Base-by-base conservation (phyloP, 2,888 invertebrate species). In the Dynastes grantii region DNA sequence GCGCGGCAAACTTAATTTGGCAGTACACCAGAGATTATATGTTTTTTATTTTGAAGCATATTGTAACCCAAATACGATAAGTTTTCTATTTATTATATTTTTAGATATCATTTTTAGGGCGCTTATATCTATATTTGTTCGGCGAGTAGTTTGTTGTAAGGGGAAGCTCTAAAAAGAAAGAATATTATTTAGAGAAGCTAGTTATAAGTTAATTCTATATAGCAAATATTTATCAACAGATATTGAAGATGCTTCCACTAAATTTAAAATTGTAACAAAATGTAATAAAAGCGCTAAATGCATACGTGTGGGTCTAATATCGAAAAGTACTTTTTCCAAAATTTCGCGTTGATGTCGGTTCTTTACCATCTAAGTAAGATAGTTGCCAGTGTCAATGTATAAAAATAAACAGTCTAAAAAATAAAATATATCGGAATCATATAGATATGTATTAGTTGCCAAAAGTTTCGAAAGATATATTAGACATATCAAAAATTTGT, bases 1-100 rank as follows among this genome's bases (percentile, higher is more conserved):
- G 79, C 79, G 79, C 67, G 75, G 75, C 63, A 70, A 71, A 61
- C 78, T 71, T 76, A 78, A 76, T 78, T 78, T 80, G 80, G 80
- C 80, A 78, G 13, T 58, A 78, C 55, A 67, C 78, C 80, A 76
- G 58, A 63, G 70, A 68, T 71, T 51, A 53, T 51, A 70, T 70
- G 61, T 70, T 79, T 76, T 78, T 76, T 75, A 75, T 61, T 61
- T 75, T 75, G 11, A 61, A 58, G 58, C n/a, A 73, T 61, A 75
- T 55, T 75, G 73, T 75, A 75, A 61, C 73, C 73, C 61, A 75
- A 75, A 75, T 75, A 40, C 63, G 61, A 75, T 61, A 75, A 16
- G 45, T 22, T 61, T 75, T 45, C n/a, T 37, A n/a, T 40, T 61
- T 75, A 40, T 27, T 45, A 61, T 75, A 45, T 49, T 27, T 75